These are phyloP conservation scores for Elaphurus davidianus DNA, from an alignment of 2,113 vertebrate species.

Conservation along the genomic window DNA sequence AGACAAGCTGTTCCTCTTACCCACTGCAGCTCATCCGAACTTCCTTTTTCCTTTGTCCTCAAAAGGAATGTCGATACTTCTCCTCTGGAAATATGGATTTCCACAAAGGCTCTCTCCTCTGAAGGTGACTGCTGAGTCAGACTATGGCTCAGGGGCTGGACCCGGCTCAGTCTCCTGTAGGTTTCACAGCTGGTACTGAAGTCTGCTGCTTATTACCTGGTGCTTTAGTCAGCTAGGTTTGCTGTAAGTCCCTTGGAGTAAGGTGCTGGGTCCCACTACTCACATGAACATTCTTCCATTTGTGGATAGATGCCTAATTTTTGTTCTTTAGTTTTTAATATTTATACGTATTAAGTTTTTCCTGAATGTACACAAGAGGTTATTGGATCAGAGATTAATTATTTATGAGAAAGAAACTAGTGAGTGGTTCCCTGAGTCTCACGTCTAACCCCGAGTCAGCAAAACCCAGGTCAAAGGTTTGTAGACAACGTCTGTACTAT, in stretches of 20 bases:
- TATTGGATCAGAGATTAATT: background rate
- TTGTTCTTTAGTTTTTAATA: background rate
- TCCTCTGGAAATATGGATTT: background rate
- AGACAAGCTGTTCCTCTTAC: background rate
- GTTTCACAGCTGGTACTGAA: background rate
- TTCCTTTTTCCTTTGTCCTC: background rate
- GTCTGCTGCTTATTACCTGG: background rate
- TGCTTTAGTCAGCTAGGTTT: background rate
- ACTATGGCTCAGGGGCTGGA: background rate
- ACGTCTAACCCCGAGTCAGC: background rate
- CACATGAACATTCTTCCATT: background rate
- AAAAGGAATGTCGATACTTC: background rate
- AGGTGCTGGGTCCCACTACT: background rate
- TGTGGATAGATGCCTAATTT: background rate
- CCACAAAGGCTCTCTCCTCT: background rate
- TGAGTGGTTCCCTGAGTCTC: background rate
- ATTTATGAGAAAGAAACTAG: background rate
- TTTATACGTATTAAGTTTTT: background rate
- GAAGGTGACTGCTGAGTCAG: background rate
- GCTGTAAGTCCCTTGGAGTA: background rate
- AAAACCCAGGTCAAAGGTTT: background rate
- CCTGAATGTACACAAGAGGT: background rate
- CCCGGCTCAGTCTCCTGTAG: background rate
- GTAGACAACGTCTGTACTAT: background rate
- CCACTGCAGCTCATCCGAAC: background rate